Evolutionary conservation across 2,888 invertebrate species (phyloP), one percentile per base, ranked within the genome.

Genomic region (Dromius quadrimaculatus): DNA sequence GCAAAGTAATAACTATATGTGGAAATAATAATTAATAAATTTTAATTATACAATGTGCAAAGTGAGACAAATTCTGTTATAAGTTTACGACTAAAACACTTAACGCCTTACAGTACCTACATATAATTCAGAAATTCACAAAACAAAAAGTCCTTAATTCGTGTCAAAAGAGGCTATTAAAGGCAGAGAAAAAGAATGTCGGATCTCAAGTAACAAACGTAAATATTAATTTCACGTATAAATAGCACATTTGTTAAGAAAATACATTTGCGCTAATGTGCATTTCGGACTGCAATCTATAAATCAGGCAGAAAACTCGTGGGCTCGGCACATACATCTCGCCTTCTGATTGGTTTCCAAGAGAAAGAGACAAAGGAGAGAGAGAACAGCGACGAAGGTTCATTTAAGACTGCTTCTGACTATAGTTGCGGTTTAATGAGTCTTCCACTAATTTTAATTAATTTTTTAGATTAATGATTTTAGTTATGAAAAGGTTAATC

Each of bases 381-480:
- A 54, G 28, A 54, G 50, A 28, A 54, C 50, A 36, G 50, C 50
- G 50, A 54, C 50, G 50, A 54, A 54, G 50, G 28, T 54, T 54
- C 50, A 54, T 54, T 54, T 54, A 54, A 54, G 50, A 54, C 50
- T 54, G 50, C 50, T 54, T 28, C 50, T 54, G 50, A 54, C 50
- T 54, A 28, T 54, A 54, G 8, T 23, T 23, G 50, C 50, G 50
- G 50, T 54, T 54, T 54, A 54, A 54, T 54, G 28, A 54, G 13
- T 54, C 28, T 54, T 15, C 28, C 28, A 54, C 28, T 54, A 54
- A 54, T 54, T 54, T 54, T 54, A 54, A 54, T 54, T 54, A 54
- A 54, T 54, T 54, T 54, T 54, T 54, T 54, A 54, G 50, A 54
- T 54, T 54, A 54, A 54, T 54, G 50, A 54, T 54, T 54, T 54